Base-by-base conservation (phyloP, 2,113 vertebrate genomes). In the Zingel zingel region DNA sequence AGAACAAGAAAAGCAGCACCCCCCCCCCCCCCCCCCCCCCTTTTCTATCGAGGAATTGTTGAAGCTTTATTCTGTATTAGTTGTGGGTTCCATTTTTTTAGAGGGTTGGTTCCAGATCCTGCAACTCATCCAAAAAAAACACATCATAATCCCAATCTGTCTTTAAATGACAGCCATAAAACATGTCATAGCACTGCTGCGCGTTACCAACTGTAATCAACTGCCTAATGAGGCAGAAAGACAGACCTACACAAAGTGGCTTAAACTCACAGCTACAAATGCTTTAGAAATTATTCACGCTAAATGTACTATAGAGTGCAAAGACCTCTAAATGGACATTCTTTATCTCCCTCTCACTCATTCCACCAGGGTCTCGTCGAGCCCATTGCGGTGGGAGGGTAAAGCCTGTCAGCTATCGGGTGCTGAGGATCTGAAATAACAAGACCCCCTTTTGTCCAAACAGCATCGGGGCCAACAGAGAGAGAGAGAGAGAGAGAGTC, bases 371-470 rank as follows among this genome's bases (percentile, higher is more conserved):
- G 68, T 83, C 64, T 79, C 21, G n/a, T 74, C 70, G 63, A 59
- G 63, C 59, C 25, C 47, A 72, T 12, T 74, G n/a, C 16, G 27
- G 59, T 53, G 82, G 84, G 86, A 85, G 79, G 62, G 39, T 57
- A 58, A 82, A 53, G 74, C 65, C 83, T 83, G 89, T 87, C 88
- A 85, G 79, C 77, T 70, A 78, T 66, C 30, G 79, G 70, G 76
- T 76, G 68, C 83, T 80, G 82, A 68, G 85, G 92, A 90, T 87
- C 88, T 94, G 87, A 91, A 95, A 95, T 84, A 94, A 94, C 92
- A 94, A 94, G 58, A 91, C 81, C 83, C 84, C 75, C 82, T 89
- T 95, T 94, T 93, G 89, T 93, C 87, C 77, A 92, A 92, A 92
- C 85, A 89, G 69, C 30, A 43, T 72, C 67, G 62, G 53, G 45